Percentiles rank a stretch among this genome's conserved stretches.
These are phyloP conservation scores for Erythrolamprus reginae DNA, from an alignment of 2,113 vertebrate genomes.

Conservation along the genomic window DNA sequence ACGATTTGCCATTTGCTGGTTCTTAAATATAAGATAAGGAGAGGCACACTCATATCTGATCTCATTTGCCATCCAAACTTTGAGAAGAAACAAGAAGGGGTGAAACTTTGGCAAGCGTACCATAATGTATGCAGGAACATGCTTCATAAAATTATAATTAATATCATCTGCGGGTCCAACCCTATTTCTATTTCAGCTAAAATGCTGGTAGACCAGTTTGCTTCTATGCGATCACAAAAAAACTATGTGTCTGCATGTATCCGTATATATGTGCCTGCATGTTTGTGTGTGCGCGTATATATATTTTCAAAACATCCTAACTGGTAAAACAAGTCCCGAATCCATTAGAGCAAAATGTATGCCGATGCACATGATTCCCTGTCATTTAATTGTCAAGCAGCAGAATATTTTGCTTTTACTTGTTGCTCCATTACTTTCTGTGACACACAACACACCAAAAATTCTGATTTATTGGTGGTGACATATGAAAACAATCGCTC, in stretches of 20 bases:
- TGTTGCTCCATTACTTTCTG: conserved; percentile 39
- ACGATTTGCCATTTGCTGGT: not conserved
- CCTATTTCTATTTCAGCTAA: not conserved
- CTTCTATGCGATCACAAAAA: conserved; percentile 53
- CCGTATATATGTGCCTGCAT: rapidly evolving
- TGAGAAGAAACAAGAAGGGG: not conserved
- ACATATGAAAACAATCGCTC: conserved; percentile 38
- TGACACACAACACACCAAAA: conserved; percentile 5
- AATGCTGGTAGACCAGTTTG: conserved; percentile 34
- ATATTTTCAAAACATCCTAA: conserved; percentile 50
- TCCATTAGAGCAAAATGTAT: conserved; percentile 40
- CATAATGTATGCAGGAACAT: not conserved
- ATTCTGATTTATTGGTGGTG: conserved; percentile 31
- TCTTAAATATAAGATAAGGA: not conserved
- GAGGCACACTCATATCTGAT: not conserved
- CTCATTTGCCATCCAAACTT: not conserved
- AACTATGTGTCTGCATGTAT: not conserved
- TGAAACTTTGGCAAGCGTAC: not conserved
- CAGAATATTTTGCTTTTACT: not conserved
- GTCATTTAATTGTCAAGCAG: conserved; percentile 43
- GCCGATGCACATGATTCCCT: conserved; percentile 29
- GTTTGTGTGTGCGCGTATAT: rapidly evolving
- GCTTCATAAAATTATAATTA: not conserved
- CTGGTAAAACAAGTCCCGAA: conserved; percentile 64
- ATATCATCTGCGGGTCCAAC: not conserved